Conservation (phyloP, 2,888 invertebrate species). For the Incurvaria masculella region DNA sequence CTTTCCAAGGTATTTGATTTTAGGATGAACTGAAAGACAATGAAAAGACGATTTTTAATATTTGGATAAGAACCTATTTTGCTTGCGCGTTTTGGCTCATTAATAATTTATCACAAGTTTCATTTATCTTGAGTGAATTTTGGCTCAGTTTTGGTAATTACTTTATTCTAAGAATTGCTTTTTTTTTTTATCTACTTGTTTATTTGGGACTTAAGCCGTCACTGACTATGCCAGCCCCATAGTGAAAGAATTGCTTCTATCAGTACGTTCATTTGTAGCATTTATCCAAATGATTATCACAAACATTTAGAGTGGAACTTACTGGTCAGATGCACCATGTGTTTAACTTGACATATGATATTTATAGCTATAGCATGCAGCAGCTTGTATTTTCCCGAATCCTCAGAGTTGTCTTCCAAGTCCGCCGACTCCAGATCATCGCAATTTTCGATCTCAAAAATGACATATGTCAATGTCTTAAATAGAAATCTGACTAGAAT, state of each 20-base stretch:
- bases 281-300: not conserved
- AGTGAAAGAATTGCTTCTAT: not conserved
- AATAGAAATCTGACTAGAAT: slow-evolving; percentile 65
- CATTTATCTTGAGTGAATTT: too few relatives aligned
- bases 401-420: slow-evolving; percentile 19
- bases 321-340: slow-evolving; percentile 51
- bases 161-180: too few relatives aligned
- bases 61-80: too few relatives aligned
- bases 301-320: slow-evolving; percentile 19
- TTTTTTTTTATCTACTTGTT: too few relatives aligned
- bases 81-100: too few relatives aligned
- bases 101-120: too few relatives aligned
- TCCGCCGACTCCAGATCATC: slow-evolving; percentile 23
- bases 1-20: too few relatives aligned
- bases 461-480: slow-evolving; percentile 57
- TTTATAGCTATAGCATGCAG: slow-evolving; percentile 41
- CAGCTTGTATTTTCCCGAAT: slow-evolving; percentile 23
- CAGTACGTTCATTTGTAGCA: not conserved
- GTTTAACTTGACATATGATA: slow-evolving; percentile 44
- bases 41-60: too few relatives aligned
- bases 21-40: too few relatives aligned
- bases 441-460: slow-evolving; percentile 37
- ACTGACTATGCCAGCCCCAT: too few relatives aligned
- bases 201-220: too few relatives aligned
- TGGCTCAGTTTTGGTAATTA: too few relatives aligned